Evolutionary conservation across 1,140 invertebrate species (phyloP), one percentile per base, ranked within the genome.

Genomic region (Plectrocnemia conspersa): DNA sequence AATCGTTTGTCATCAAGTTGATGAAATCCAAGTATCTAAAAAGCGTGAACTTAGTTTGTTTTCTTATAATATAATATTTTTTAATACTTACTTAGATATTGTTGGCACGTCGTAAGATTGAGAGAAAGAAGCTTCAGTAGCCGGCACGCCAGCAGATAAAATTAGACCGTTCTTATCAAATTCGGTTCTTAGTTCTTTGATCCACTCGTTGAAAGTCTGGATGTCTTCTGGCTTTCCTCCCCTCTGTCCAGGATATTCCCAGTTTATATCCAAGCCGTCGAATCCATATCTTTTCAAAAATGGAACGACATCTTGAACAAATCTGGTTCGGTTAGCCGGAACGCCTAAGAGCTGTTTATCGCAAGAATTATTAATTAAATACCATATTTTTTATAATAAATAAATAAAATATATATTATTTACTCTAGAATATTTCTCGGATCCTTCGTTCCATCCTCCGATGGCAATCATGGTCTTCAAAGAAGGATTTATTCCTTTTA

Each of bases 251-350:
- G 86, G 88, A 63, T 89, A 89, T 57, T 91, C 87, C 88, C 88
- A 91, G 65, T 91, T 87, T 9, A 91, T 15, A 65, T 91, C 88
- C 1, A 92, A 72, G 1, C 89, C 89, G 68, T 91, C 85, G 54
- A 92, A 91, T 10, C 76, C 71, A 62, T 88, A 77, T 10, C 74
- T 77, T 52, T 71, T 66, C 0, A 86, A 32, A 56, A 85, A 83
- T 0, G 67, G 54, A 0, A 86, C 68, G 0, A 79, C 75, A 50
- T 77, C 80, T 1, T 75, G 47, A 4, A 83, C 75, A 45, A 89
- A 85, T n/a, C 60, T 72, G 0, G 69, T 64, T 4, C 86, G 75
- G n/a, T 65, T 61, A 1, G 32, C 59, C 3, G 77, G 53, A 49
- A 75, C 71, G 1, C 56, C 66, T 6, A 76, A 82, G 60, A 83